Evolutionary conservation across 2,797 vertebrate species (phyloP).

Genomic region (Hoplostethus mediterraneus): DNA sequence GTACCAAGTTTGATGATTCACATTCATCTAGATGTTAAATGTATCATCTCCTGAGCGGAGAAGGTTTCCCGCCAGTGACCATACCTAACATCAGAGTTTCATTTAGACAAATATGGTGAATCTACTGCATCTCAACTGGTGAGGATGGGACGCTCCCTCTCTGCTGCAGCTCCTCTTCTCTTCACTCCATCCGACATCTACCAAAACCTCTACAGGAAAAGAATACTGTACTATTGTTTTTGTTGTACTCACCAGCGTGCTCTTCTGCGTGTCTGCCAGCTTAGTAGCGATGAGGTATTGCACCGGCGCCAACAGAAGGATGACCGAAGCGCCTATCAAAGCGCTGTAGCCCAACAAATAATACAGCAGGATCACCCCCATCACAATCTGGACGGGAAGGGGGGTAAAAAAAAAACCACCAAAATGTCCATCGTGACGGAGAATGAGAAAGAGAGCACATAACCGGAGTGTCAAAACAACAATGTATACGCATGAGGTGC

Average conservation of each 20-base stretch:
- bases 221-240: background rate
- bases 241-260: slow-evolving; percentile 88
- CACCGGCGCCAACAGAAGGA: slow-evolving; percentile 93
- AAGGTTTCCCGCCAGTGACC: too few relatives aligned
- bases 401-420: background rate
- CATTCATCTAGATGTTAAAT: too few relatives aligned
- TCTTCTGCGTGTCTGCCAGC: slow-evolving; percentile 96
- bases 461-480: too few relatives aligned
- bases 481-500: too few relatives aligned
- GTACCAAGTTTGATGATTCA: too few relatives aligned
- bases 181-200: too few relatives aligned
- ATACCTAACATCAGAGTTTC: too few relatives aligned
- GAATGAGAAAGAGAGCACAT: background rate
- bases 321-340: slow-evolving; percentile 93
- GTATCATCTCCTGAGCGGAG: too few relatives aligned
- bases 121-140: too few relatives aligned
- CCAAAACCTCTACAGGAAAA: background rate
- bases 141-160: too few relatives aligned
- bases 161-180: too few relatives aligned
- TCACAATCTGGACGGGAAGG: slow-evolving; percentile 89
- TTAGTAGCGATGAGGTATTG: slow-evolving; percentile 98
- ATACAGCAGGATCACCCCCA: slow-evolving; percentile 97
- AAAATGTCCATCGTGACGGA: background rate
- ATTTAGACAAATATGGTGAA: too few relatives aligned
- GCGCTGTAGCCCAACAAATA: slow-evolving; percentile 90